Evolutionary conservation across 2,888 invertebrate genomes (phyloP).

Genomic region (Bombylius major): DNA sequence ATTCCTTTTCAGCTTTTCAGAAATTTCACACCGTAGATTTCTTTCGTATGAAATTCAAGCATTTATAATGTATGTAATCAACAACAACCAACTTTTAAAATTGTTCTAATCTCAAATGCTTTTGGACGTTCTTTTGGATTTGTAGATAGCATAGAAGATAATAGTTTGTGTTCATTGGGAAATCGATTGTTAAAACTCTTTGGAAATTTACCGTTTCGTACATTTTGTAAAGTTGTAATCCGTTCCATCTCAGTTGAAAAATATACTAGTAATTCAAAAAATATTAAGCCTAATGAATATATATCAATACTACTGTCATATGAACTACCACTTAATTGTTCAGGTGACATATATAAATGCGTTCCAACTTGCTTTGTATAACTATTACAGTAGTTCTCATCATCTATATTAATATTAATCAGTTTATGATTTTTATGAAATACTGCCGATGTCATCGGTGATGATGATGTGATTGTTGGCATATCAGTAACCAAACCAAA

Average conservation of each 20-base stretch:
- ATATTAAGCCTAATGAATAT: constrained; percentile 84
- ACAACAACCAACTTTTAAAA: background rate
- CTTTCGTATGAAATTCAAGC: too few relatives aligned
- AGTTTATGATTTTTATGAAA: background rate
- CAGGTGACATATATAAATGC: constrained; percentile 95
- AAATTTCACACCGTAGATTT: too few relatives aligned
- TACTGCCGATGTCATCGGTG: background rate
- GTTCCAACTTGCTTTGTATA: constrained; percentile 69
- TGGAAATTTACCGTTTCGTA: constrained; percentile 59
- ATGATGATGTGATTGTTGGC: constrained; percentile 18
- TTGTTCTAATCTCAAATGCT: constrained; percentile 48
- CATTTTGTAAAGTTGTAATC: constrained; percentile 48
- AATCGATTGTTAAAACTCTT: constrained; percentile 48
- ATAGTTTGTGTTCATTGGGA: constrained; percentile 54
- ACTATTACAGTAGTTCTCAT: constrained; percentile 17
- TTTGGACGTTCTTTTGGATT: constrained; percentile 63
- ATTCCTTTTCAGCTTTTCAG: too few relatives aligned
- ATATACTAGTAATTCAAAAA: constrained; percentile 83
- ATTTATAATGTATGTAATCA: too few relatives aligned
- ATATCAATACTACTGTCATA: constrained; percentile 92
- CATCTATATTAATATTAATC: background rate
- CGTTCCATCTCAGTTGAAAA: constrained; percentile 89
- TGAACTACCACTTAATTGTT: constrained; percentile 62
- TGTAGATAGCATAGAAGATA: constrained; percentile 64
- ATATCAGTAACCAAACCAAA: constrained; percentile 90